A percentile compares a stretch with the other conserved stretches of the same genome.
These are phyloP conservation scores for Ectemnius cavifrons DNA, from an alignment of 2,888 invertebrate species.

Conservation along the genomic window DNA sequence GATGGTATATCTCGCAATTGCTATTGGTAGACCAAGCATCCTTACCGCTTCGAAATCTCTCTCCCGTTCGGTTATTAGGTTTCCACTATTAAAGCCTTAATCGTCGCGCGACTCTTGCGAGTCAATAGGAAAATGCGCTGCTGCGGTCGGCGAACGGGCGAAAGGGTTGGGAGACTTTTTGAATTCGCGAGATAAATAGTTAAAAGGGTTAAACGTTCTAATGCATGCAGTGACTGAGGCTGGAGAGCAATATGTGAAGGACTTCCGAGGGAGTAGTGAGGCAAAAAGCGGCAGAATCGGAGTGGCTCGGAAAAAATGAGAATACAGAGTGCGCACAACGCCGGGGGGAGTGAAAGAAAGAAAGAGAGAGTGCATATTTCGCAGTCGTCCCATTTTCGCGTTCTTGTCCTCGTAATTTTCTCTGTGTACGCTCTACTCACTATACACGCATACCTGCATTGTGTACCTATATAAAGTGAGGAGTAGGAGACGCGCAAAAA, in stretches of 20 bases:
- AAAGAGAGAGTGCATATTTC: slow-evolving; percentile 1
- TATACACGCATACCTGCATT: neutral
- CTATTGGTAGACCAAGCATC: neutral
- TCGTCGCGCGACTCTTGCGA: neutral
- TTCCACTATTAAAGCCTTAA: neutral
- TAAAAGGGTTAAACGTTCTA: neutral
- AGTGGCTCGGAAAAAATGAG: neutral
- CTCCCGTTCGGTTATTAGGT: neutral
- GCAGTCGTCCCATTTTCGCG: slow-evolving; percentile 6
- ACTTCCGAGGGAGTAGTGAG: neutral
- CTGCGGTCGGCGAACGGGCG: too few relatives aligned
- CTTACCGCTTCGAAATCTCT: neutral
- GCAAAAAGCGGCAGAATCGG: neutral
- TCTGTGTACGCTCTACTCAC: slow-evolving; percentile 7
- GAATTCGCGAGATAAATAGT: too few relatives aligned
- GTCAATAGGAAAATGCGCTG: too few relatives aligned
- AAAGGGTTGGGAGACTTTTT: too few relatives aligned
- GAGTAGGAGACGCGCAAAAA: neutral
- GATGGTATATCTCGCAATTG: slow-evolving; percentile 43
- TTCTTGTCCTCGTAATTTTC: slow-evolving; percentile 23
- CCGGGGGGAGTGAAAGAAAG: too few relatives aligned
- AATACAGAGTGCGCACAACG: neutral
- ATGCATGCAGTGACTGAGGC: neutral
- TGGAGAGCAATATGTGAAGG: neutral
- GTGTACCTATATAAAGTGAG: neutral